A percentile compares a stretch with the other conserved stretches of the same genome.
Conservation (phyloP, 2,113 vertebrate genomes). For the Petromus typicus region DNA sequence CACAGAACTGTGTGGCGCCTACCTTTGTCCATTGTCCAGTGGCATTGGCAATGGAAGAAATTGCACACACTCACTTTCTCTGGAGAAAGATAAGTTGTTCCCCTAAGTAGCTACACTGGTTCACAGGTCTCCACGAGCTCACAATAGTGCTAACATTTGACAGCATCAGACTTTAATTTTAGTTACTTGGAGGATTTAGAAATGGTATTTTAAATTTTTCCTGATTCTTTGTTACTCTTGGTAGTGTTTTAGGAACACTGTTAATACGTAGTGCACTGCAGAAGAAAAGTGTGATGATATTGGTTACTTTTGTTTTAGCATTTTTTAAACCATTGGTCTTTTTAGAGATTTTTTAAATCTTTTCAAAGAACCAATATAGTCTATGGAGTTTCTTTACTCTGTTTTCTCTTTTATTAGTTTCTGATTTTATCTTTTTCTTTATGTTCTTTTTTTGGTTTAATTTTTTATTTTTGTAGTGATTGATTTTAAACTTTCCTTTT, state of each 20-base stretch:
- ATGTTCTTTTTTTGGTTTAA: background rate
- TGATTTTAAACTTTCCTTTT: background rate
- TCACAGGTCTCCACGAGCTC: background rate
- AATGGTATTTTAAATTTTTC: background rate
- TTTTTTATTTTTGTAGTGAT: conserved; percentile 7
- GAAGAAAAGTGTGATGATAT: background rate
- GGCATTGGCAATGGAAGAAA: background rate
- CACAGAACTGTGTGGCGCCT: background rate
- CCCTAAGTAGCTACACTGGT: background rate
- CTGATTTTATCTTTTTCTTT: background rate
- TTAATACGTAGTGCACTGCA: background rate
- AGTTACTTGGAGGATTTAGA: background rate
- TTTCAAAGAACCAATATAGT: background rate
- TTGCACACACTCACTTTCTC: background rate
- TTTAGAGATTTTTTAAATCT: background rate
- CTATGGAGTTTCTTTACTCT: conserved; percentile 4
- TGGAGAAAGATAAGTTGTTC: background rate
- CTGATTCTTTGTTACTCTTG: background rate
- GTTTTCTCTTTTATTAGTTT: background rate
- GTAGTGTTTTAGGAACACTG: background rate
- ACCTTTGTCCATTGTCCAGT: background rate
- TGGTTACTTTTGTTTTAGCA: background rate
- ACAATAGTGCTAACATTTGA: background rate
- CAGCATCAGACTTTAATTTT: background rate
- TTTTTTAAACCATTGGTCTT: background rate